Evolutionary conservation across 2,797 vertebrate genomes (phyloP), one percentile per base, ranked within the genome.

Genomic region (Oophaga sylvatica): DNA sequence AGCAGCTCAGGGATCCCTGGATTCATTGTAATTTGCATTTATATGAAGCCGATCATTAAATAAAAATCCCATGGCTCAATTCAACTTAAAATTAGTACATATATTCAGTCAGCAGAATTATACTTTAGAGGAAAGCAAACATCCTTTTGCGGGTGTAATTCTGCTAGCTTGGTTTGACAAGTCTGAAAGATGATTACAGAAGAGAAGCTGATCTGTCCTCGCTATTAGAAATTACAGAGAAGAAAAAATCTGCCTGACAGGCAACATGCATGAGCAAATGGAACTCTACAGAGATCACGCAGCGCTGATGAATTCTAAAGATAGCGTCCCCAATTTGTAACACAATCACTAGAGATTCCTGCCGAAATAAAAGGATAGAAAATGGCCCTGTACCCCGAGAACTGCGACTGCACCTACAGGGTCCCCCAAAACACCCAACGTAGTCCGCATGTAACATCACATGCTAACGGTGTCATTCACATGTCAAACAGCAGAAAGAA

Each of bases 11-110:
- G 79, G 65, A 78, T 89, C 84, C 56, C 79, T 71, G 59, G 80
- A 89, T 89, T 86, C 73, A 78, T 20, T 78, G 73, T 83, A 83
- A 89, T 89, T 89, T 89, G 63, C 84, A 89, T 89, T 89, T 89
- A 83, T 89, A 89, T 86, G 80, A 86, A 89, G 73, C 84, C 15
- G 62, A 89, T 89, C 80, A 73, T 89, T 89, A 89, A 89, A 86
- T 86, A 89, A 89, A 86, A 89, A 86, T 83, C 84, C 88, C 88
- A 83, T 77, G 62, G 88, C 88, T 89, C 88, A 71, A 78, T 82
- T 89, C 88, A 71, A 67, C 88, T 79, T 86, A 73, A 83, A 89
- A 89, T 89, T 79, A 89, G 71, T 63, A 86, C 88, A 86, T 86
- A 82, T 86, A 89, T 86, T 86, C 84, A 78, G 84, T 89, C 84